Conservation (phyloP, 2,113 vertebrate species). For the Sigmodon hispidus region DNA sequence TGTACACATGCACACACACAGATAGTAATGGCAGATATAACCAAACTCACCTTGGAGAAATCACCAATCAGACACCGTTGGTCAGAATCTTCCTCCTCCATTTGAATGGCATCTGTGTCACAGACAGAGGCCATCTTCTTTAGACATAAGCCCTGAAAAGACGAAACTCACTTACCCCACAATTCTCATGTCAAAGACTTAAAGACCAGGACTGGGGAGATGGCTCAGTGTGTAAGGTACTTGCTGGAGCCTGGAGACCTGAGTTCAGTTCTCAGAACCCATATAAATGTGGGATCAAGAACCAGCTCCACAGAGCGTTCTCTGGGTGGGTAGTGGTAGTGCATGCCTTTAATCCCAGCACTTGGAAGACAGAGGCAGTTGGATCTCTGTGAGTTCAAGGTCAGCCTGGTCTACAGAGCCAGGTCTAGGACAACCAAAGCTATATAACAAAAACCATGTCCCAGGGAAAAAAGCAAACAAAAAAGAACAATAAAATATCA, state of each 20-base stretch:
- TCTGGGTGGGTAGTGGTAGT: background rate
- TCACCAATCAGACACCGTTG: slow-evolving; percentile 82
- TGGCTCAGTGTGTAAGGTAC: background rate
- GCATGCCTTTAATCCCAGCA: no score
- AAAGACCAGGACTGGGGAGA: background rate
- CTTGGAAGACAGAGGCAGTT: no score
- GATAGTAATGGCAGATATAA: background rate
- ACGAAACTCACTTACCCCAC: slow-evolving; percentile 21
- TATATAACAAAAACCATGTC: no score
- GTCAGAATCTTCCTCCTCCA: slow-evolving; percentile 78
- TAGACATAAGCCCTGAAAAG: slow-evolving; percentile 66
- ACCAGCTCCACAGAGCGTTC: background rate
- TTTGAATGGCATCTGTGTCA: slow-evolving; percentile 74
- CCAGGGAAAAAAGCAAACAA: no score
- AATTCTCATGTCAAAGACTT: background rate
- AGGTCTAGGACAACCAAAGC: no score
- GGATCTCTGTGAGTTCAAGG: no score
- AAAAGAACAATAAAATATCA: background rate
- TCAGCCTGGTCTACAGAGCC: no score
- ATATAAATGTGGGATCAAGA: background rate
- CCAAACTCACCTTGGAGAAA: slow-evolving; percentile 83
- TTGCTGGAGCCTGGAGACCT: background rate
- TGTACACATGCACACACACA: background rate
- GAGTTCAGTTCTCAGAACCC: background rate
- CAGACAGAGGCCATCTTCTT: slow-evolving; percentile 82